Evolutionary conservation across 2,797 vertebrate genomes (phyloP).

Genomic region (Pseudotriccus pelzelni): DNA sequence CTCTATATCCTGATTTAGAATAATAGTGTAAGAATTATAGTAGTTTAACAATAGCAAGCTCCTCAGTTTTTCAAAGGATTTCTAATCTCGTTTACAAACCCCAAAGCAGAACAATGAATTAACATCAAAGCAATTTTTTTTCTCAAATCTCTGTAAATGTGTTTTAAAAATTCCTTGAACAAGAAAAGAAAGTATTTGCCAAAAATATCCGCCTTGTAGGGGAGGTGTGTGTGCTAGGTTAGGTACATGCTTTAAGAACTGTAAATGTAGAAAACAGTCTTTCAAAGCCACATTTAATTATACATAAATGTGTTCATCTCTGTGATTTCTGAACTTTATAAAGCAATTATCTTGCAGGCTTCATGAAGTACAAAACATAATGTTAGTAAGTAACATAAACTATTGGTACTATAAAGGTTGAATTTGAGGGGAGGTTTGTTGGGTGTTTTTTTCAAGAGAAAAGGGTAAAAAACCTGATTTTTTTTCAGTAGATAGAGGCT

Average conservation of each 20-base stretch:
- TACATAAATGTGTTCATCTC: not conserved
- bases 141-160: not conserved
- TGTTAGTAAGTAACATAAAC: not conserved
- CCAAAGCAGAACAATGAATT: not conserved
- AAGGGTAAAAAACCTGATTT: rapidly evolving
- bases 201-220: not conserved
- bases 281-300: not conserved
- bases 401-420: not conserved
- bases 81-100: not conserved
- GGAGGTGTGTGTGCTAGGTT: not conserved
- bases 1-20: not conserved
- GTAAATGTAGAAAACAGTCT: not conserved
- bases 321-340: not conserved
- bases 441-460: not conserved
- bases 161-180: not conserved
- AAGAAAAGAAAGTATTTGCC: not conserved
- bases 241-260: not conserved
- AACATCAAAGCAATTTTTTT: not conserved
- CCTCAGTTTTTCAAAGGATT: not conserved
- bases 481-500: not conserved
- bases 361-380: not conserved
- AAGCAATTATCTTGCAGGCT: not conserved
- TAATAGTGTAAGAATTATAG: not conserved
- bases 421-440: not conserved
- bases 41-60: not conserved